Percentiles rank a stretch among this genome's conserved stretches.
Evolutionary conservation across 2,888 invertebrate genomes (phyloP).

Genomic region (Tigriopus californicus): DNA sequence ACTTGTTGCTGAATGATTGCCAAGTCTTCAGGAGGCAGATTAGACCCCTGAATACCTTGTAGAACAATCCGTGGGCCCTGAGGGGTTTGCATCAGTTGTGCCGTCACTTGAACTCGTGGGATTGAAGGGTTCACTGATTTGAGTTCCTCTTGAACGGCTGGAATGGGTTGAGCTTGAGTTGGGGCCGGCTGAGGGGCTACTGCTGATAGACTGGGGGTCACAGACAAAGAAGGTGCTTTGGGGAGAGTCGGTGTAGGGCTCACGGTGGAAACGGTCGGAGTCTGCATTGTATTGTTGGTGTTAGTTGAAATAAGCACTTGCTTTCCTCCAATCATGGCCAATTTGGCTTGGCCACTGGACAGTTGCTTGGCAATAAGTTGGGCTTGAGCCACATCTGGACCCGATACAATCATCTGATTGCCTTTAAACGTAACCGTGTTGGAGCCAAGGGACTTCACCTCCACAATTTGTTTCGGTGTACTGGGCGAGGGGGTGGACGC

Average conservation of each 20-base stretch:
- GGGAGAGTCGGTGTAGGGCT: neutral
- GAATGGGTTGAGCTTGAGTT: neutral
- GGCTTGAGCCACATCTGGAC: constrained; percentile 14
- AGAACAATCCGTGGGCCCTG: constrained; percentile 12
- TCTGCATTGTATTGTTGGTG: neutral
- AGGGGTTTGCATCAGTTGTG: constrained; percentile 13
- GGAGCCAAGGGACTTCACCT: constrained; percentile 8
- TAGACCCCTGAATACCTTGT: constrained; percentile 53
- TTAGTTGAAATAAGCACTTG: constrained; percentile 45
- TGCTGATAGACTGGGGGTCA: neutral
- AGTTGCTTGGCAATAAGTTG: constrained; percentile 50
- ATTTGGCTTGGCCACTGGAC: constrained; percentile 58
- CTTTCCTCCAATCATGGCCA: constrained; percentile 65
- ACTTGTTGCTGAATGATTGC: constrained; percentile 70
- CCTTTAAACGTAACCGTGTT: constrained; percentile 20
- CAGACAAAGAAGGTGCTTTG: neutral
- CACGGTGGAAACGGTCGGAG: neutral
- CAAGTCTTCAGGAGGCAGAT: constrained; percentile 60
- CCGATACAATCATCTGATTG: constrained; percentile 55
- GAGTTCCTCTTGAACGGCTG: neutral
- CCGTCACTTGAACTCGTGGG: neutral
- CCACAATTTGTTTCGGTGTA: neutral
- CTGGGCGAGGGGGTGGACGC: neutral
- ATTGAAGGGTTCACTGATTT: neutral
- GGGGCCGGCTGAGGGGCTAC: neutral